Evolutionary conservation across 2,797 vertebrate genomes (phyloP).

Genomic region (Tapera naevia): DNA sequence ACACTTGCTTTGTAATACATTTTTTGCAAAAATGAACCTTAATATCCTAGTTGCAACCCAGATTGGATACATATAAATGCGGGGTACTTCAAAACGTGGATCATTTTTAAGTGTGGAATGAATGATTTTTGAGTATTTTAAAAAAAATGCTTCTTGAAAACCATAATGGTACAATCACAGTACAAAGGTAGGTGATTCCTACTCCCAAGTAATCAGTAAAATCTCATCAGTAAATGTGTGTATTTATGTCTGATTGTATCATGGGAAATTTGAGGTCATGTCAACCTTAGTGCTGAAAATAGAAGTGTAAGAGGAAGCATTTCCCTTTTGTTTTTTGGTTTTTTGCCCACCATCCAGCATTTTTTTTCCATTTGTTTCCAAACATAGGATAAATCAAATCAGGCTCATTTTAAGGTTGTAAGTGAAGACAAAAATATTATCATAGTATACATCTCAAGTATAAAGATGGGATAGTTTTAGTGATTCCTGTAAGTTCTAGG

Average conservation of each 20-base stretch:
- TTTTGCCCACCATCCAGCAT: neutral
- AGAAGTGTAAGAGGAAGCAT: slow-evolving; percentile 17
- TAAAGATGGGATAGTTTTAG: neutral
- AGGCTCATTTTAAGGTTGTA: neutral
- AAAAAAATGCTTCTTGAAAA: neutral
- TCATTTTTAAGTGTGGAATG: neutral
- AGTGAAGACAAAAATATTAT: neutral
- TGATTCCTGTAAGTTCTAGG: neutral
- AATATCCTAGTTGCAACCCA: neutral
- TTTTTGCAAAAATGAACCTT: neutral
- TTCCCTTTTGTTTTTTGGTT: neutral
- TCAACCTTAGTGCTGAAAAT: slow-evolving; percentile 30
- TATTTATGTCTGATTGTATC: slow-evolving; percentile 24
- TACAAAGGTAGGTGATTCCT: neutral
- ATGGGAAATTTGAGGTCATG: slow-evolving; percentile 46
- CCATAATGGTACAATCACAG: neutral
- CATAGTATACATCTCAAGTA: neutral
- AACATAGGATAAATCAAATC: neutral
- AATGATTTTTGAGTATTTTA: neutral
- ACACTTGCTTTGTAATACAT: neutral
- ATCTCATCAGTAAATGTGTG: neutral
- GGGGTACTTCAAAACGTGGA: neutral
- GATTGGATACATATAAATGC: neutral
- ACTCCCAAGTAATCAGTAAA: neutral
- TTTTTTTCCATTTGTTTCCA: neutral